phyloP scores from a whole-genome alignment of 2,888 invertebrate species.

The Drosophila maculinotata region DNA sequence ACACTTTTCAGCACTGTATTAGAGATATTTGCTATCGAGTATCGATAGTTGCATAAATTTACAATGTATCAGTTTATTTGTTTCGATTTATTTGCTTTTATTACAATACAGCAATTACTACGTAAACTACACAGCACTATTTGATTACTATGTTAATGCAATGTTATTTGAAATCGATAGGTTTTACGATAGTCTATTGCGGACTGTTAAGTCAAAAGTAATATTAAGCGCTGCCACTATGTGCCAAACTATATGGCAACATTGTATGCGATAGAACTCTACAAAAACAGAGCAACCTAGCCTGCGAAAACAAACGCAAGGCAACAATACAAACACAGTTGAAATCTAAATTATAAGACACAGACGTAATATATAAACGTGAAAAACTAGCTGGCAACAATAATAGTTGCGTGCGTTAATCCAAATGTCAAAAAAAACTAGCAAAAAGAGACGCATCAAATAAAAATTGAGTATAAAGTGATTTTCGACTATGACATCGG shows the following conservation, averaged over 20 bases:
- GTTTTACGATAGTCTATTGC: neutral
- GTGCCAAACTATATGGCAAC: slow-evolving; percentile 41
- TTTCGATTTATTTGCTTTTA: neutral
- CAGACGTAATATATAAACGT: slow-evolving; percentile 56
- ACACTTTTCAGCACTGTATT: slow-evolving; percentile 25
- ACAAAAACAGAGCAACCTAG: slow-evolving; percentile 56
- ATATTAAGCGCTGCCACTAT: slow-evolving; percentile 25
- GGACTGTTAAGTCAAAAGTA: neutral
- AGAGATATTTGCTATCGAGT: neutral
- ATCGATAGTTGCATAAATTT: slow-evolving; percentile 2
- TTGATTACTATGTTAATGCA: too few relatives aligned
- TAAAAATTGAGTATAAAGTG: slow-evolving; percentile 40
- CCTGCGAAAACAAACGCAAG: slow-evolving; percentile 64
- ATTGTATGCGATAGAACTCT: slow-evolving; percentile 52
- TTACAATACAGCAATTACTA: too few relatives aligned
- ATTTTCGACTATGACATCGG: slow-evolving; percentile 75
- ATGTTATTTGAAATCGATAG: slow-evolving; percentile 3
- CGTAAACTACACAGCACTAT: too few relatives aligned
- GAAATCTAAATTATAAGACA: slow-evolving; percentile 52
- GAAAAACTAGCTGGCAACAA: slow-evolving; percentile 65
- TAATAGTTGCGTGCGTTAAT: slow-evolving; percentile 39
- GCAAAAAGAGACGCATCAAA: slow-evolving; percentile 42
- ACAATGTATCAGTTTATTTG: too few relatives aligned
- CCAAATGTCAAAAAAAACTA: slow-evolving; percentile 58
- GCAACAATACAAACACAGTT: slow-evolving; percentile 64